Base-by-base conservation (phyloP, 2,113 vertebrate genomes). In the Brachypodius melanocephalos region DNA sequence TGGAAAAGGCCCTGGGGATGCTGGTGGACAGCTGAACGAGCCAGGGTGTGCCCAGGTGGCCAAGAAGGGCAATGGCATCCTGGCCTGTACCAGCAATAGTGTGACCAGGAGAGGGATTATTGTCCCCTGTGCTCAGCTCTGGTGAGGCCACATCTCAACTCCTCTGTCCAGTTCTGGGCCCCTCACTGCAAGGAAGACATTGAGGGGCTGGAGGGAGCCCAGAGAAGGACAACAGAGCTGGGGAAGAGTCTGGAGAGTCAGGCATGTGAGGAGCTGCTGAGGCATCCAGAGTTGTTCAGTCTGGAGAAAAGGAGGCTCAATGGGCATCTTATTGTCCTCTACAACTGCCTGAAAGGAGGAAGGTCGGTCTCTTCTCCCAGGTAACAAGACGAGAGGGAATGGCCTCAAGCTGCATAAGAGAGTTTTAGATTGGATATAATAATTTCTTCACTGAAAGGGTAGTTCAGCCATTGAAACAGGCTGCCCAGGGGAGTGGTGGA, bases 71-170 rank as follows among this genome's bases (percentile, higher is more conserved):
- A 29, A 1, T 12, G 45, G n/a, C 52, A 52, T 16, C 52, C 52
- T 38, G 61, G 45, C 21, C 32, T 66, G 17, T 5, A 10, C 7
- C 34, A 71, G 55, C 21, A 38, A 7, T 1, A 2, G 28, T 3
- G 10, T 7, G 34, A 52, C 18, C 14, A 14, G 19, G 52, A 17
- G 0, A 59, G 38, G 5, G 24, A 46, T 31, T 45, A 3, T 29
- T 7, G 38, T 38, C 19, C 12, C 2, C n/a, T n/a, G 13, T 40
- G 2, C 24, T 40, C 1, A 3, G 45, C 29, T 10, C 17, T 46
- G 68, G 24, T 17, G 29, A 46, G 45, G n/a, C 16, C 40, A 24
- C 52, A 38, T 4, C 45, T 51, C 3, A 1, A 81, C 4, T 21
- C 4, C 28, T 54, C 29, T 40, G 54, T 13, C 19, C 6, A 17